Evolutionary conservation across 64 coral and sea anemone genomes (phyloP).

Genomic region (Anthopleura sola): DNA sequence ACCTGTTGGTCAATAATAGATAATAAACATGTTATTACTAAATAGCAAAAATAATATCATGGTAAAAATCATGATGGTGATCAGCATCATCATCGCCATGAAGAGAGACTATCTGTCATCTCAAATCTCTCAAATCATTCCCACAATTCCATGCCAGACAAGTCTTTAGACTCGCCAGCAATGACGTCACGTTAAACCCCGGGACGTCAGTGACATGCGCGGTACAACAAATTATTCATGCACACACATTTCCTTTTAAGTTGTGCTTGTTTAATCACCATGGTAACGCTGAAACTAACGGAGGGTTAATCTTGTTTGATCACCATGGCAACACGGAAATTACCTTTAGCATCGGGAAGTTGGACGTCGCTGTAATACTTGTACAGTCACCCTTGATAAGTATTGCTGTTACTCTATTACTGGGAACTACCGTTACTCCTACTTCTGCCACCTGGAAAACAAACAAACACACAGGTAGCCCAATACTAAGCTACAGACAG

Average conservation of each 20-base stretch:
- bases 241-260: no score
- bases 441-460: conserved; percentile 58
- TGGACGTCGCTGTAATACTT: background rate
- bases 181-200: background rate
- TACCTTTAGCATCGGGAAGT: conserved; percentile 59
- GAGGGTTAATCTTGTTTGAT: no score
- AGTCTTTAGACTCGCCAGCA: background rate
- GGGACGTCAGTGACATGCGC: background rate
- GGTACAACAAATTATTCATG: no score
- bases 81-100: no score
- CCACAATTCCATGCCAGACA: no score
- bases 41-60: background rate
- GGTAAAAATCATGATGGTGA: no score
- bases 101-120: no score
- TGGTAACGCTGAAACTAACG: background rate
- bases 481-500: background rate
- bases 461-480: background rate
- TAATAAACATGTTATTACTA: background rate
- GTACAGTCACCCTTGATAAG: conserved; percentile 1
- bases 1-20: conserved; percentile 21
- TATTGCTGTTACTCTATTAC: conserved; percentile 68
- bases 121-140: no score
- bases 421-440: conserved; percentile 47
- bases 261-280: no score
- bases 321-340: background rate